Percentiles rank a stretch among this genome's conserved stretches.
Conservation (phyloP, 2,113 vertebrate species). For the Okapia johnstoni region DNA sequence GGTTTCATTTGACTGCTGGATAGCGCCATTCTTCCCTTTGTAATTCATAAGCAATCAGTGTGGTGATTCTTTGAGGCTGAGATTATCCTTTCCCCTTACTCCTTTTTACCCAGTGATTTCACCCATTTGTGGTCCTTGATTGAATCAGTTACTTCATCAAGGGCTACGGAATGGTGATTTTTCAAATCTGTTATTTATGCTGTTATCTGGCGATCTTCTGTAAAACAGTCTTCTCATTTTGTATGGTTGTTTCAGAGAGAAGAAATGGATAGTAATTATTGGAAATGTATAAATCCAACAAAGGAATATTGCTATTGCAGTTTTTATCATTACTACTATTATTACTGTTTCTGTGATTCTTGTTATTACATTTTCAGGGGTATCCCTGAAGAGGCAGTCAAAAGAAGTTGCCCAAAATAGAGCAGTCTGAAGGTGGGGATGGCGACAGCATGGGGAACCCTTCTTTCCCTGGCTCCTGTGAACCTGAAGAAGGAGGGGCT, state of each 20-base stretch:
- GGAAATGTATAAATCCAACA: not conserved
- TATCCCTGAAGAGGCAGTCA: not conserved
- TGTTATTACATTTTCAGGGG: constrained; percentile 7
- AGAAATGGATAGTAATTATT: not conserved
- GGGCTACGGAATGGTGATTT: not conserved
- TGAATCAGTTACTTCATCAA: not conserved
- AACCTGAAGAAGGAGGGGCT: constrained; percentile 24
- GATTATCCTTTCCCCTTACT: not conserved
- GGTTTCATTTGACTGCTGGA: not conserved
- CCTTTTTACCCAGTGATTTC: not conserved
- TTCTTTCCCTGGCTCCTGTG: not conserved
- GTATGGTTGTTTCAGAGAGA: not conserved
- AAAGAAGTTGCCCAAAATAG: not conserved
- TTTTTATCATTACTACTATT: not conserved
- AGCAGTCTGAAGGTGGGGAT: not conserved
- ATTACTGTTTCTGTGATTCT: not conserved
- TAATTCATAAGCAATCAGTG: not conserved
- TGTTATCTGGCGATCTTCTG: not conserved
- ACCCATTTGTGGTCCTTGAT: not conserved
- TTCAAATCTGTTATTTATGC: not conserved
- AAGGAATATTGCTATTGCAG: not conserved
- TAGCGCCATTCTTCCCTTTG: not conserved
- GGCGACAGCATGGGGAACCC: not conserved
- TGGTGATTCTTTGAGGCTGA: not conserved
- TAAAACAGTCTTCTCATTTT: not conserved